A percentile compares a stretch with the other conserved stretches of the same genome.
Evolutionary conservation across 2,888 invertebrate species (phyloP).

Genomic region (Drosophila melanosoma): DNA sequence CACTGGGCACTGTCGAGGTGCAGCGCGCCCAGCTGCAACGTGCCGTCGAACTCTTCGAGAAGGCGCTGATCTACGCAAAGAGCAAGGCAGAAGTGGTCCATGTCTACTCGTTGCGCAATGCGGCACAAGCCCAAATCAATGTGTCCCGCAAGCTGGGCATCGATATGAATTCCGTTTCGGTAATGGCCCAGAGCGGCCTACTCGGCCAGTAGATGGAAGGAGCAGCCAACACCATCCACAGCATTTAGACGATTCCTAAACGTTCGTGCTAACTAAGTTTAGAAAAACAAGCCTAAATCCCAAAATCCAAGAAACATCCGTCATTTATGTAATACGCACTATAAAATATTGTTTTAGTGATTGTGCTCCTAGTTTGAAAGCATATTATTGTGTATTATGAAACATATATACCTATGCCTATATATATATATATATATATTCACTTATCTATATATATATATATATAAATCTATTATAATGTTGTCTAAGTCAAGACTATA

Average conservation of each 20-base stretch:
- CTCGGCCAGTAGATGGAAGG: conserved; percentile 41
- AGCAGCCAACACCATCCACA: not conserved
- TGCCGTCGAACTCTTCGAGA: conserved; percentile 94
- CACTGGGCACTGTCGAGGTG: conserved; percentile 96
- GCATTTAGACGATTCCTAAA: conserved; percentile 36
- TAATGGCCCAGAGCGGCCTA: conserved; percentile 73
- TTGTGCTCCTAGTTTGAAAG: conserved; percentile 60
- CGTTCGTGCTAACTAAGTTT: conserved; percentile 29
- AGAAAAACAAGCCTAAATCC: not conserved
- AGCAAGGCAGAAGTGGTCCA: conserved; percentile 96
- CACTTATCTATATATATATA: conserved; percentile 4
- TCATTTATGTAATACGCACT: conserved; percentile 55
- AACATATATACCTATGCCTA: conserved; percentile 4
- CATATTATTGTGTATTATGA: conserved; percentile 21
- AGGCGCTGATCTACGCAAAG: conserved; percentile 93
- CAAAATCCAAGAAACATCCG: conserved; percentile 15
- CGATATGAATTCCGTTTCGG: conserved; percentile 85
- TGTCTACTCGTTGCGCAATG: conserved; percentile 94
- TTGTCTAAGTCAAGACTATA: conserved; percentile 33
- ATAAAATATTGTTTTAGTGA: conserved; percentile 67
- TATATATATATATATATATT: conserved; percentile 7
- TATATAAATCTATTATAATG: conserved; percentile 21
- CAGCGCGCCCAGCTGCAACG: conserved; percentile 92
- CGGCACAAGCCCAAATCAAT: conserved; percentile 94
- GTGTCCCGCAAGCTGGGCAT: conserved; percentile 91